Evolutionary conservation across 2,113 vertebrate species (phyloP), one percentile per base, ranked within the genome.

Genomic region (Cettia cetti): DNA sequence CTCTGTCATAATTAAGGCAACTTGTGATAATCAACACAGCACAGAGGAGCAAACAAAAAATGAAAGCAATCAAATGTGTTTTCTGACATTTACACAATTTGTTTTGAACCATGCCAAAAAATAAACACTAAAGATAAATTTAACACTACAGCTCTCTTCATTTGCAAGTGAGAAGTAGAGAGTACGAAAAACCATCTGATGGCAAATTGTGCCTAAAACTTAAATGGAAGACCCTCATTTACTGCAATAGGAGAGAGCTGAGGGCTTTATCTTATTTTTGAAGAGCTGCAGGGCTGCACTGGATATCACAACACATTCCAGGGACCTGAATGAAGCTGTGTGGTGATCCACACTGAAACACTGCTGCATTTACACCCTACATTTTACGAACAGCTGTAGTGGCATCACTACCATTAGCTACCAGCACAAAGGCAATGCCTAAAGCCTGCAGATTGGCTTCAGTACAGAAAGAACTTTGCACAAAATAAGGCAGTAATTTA

Each of bases 51-150:
- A 97, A 95, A 95, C 52, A 60, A 72, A 96, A 94, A 87, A 20
- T 7, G 15, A 92, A 96, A 97, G 47, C 83, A 93, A 86, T 86
- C 65, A 90, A 72, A 30, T 31, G 45, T 33, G n/a, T 65, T 77
- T 91, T 61, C 56, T 72, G 81, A 57, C 24, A 39, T 76, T 69
- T 89, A 76, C 89, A 95, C 47, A 81, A 87, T 40, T 63, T 33
- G 54, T 82, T 76, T 90, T 92, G 93, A 96, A 86, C 88, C 59
- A 93, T 61, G 69, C 65, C 74, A 95, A 94, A 86, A 95, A 92
- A 63, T 14, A 80, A 82, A 45, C 37, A 28, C 21, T 77, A 37
- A 72, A 45, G 49, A 76, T 53, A 85, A 88, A 9, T 26, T 40
- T 45, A 49, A 76, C 61, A 39, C 60, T 54, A 65, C 76, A 54